Evolutionary conservation across 1,140 invertebrate genomes (phyloP).

Genomic region (Sesamia nonagrioides): DNA sequence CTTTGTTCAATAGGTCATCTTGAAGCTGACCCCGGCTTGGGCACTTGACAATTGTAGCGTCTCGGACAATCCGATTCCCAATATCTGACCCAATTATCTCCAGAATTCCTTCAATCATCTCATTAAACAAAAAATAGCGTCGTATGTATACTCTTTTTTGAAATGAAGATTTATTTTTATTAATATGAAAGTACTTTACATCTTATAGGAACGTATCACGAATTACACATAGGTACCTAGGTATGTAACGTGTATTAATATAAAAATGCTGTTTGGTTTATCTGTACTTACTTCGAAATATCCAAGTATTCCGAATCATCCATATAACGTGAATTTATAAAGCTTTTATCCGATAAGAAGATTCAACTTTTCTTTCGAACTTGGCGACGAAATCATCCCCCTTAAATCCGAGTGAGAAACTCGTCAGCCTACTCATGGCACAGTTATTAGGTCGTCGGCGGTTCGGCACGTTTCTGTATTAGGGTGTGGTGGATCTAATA

Average conservation of each 20-base stretch:
- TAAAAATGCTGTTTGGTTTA: no score
- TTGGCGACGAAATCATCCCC: conserved; percentile 17
- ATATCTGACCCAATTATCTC: no score
- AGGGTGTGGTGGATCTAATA: conserved; percentile 50
- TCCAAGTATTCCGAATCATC: not conserved
- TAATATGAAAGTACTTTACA: no score
- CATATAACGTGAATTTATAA: not conserved
- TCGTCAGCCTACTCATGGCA: conserved; percentile 12
- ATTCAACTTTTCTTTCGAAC: not conserved
- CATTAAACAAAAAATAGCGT: no score
- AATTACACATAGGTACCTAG: no score
- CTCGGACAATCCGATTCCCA: conserved; percentile 23
- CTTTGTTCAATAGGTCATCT: conserved; percentile 29
- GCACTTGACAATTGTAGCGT: conserved; percentile 22
- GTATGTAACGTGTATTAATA: no score
- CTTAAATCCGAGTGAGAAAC: conserved; percentile 9
- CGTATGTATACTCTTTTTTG: no score
- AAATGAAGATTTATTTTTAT: no score
- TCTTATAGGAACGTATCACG: no score
- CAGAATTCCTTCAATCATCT: no score
- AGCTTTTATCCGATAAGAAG: not conserved
- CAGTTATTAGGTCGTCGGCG: conserved; percentile 41
- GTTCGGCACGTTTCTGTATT: conserved; percentile 29
- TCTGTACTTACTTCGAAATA: not conserved
- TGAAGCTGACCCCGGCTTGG: conserved; percentile 2